These are phyloP conservation scores for Drosophila testacea DNA, from an alignment of 2,888 invertebrate genomes.

Conservation along the genomic window DNA sequence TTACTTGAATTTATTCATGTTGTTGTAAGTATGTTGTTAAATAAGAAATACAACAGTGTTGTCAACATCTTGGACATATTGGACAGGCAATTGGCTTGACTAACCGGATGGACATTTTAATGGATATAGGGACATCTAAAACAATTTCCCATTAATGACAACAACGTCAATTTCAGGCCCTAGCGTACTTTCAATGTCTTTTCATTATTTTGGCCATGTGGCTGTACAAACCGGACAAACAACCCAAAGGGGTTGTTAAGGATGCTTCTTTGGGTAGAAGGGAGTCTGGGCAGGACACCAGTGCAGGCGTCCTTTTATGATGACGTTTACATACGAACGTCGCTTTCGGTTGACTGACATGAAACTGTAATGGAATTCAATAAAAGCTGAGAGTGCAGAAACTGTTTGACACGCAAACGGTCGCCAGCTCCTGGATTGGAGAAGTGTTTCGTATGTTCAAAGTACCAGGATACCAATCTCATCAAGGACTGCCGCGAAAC, in stretches of 20 bases:
- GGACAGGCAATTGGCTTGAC: conserved; percentile 30
- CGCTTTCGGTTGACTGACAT: conserved; percentile 60
- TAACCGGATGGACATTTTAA: conserved; percentile 23
- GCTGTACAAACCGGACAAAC: conserved; percentile 38
- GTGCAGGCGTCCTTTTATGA: conserved; percentile 59
- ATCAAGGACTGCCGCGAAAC: conserved; percentile 21
- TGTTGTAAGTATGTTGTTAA: no score
- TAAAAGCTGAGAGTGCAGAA: conserved; percentile 81
- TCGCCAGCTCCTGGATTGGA: conserved; percentile 18
- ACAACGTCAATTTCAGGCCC: conserved; percentile 52
- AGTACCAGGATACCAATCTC: conserved; percentile 4
- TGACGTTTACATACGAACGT: conserved; percentile 70
- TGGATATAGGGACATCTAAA: conserved; percentile 59
- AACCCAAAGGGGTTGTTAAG: background rate
- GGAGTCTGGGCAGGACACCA: background rate
- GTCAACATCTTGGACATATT: background rate
- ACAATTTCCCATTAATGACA: conserved; percentile 76
- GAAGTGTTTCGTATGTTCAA: conserved; percentile 16
- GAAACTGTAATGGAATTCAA: conserved; percentile 81
- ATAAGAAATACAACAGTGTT: background rate
- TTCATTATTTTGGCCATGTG: conserved; percentile 48
- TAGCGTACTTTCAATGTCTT: conserved; percentile 36
- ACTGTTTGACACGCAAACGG: conserved; percentile 69
- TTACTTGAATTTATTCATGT: no score
- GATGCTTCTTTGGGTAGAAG: background rate